A percentile compares a stretch with the other conserved stretches of the same genome.
These are phyloP conservation scores for Chrysaora quinquecirrha DNA, from an alignment of 30 jellyfish, hydroid and myxozoan species.

Conservation along the genomic window DNA sequence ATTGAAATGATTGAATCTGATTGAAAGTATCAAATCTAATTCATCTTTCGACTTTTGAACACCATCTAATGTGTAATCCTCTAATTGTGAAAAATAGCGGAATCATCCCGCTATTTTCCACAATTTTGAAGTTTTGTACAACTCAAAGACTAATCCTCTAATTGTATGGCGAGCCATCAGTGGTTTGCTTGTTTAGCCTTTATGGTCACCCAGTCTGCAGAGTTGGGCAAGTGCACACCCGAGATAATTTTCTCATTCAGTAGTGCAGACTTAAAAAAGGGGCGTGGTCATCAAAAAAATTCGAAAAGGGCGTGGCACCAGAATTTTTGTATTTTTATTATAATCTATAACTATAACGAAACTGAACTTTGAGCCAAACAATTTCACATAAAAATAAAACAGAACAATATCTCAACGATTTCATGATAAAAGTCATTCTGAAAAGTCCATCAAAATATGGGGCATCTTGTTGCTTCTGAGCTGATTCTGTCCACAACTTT, in stretches of 20 bases:
- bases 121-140: too few relatives aligned
- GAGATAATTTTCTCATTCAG: background rate
- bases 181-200: too few relatives aligned
- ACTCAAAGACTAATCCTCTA: too few relatives aligned
- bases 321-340: background rate
- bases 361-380: constrained; percentile 1
- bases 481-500: background rate
- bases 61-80: too few relatives aligned
- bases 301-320: constrained; percentile 1
- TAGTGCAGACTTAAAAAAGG: background rate
- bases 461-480: constrained; percentile 7
- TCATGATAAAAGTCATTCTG: constrained; percentile 10
- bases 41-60: too few relatives aligned
- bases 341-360: background rate
- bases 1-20: too few relatives aligned
- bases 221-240: too few relatives aligned
- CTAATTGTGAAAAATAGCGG: too few relatives aligned
- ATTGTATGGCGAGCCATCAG: too few relatives aligned
- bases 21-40: too few relatives aligned
- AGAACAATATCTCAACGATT: constrained; percentile 16
- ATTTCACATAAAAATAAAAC: constrained; percentile 7
- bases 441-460: constrained; percentile 19
- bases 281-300: constrained; percentile 11
- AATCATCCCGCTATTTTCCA: too few relatives aligned
- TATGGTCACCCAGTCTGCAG: too few relatives aligned